Percentiles rank a stretch among this genome's conserved stretches.
Evolutionary conservation across 2,113 vertebrate species (phyloP).

Genomic region (Abramis brama): DNA sequence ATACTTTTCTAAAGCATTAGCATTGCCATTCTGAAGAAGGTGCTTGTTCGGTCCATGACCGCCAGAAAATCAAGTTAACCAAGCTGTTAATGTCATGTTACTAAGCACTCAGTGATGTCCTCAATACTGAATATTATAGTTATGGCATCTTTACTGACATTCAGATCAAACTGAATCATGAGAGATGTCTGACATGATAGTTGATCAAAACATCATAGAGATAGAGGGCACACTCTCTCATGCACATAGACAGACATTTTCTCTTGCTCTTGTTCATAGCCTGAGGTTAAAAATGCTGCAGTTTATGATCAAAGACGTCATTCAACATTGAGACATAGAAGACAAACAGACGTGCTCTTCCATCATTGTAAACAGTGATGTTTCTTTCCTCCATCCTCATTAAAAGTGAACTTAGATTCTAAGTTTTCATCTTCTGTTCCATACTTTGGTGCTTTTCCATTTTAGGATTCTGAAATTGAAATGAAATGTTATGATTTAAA

Average conservation of each 20-base stretch:
- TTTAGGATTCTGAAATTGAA: neutral
- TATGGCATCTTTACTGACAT: neutral
- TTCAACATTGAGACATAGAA: neutral
- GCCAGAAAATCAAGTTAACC: neutral
- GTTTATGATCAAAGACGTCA: conserved; percentile 40
- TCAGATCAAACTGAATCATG: neutral
- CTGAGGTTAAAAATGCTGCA: conserved; percentile 27
- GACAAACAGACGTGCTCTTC: neutral
- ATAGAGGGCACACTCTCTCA: neutral
- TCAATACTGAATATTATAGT: neutral
- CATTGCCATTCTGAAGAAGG: neutral
- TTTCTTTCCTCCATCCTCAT: neutral
- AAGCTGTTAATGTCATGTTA: neutral
- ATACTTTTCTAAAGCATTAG: neutral
- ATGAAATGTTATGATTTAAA: neutral
- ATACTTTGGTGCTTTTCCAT: neutral
- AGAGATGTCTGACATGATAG: neutral
- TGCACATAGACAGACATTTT: neutral
- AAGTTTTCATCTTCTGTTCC: neutral
- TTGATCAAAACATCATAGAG: conserved; percentile 6
- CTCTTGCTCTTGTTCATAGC: conserved; percentile 19
- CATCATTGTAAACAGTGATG: neutral
- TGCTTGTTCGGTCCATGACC: neutral
- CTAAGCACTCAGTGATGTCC: neutral
- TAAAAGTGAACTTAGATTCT: neutral